Evolutionary conservation across 1,140 invertebrate genomes (phyloP), one percentile per base, ranked within the genome.

Genomic region (Drosophila athabasca): DNA sequence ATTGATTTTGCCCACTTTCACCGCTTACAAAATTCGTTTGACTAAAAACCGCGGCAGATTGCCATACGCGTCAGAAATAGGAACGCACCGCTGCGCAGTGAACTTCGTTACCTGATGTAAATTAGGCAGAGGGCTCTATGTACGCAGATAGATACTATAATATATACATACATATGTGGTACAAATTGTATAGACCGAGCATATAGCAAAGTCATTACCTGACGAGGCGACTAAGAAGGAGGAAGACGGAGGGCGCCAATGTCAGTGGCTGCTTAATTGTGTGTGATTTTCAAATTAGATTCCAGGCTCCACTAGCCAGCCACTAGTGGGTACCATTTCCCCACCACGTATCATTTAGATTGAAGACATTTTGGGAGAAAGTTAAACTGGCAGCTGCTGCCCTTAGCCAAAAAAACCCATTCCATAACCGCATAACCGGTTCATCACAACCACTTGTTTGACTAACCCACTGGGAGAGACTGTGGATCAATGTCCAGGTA

Each of bases 1-100:
- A 88, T 88, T 88, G 83, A 88, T 88, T 88, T 88, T 89, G 64
- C 84, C 65, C 84, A 84, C 83, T 88, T 88, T 88, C 84, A 68
- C 82, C 76, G 45, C 52, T 48, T 73, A 62, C 64, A 66, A 64
- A 59, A 62, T 43, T 64, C 35, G 55, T 75, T 59, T 72, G 77
- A 85, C 81, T 43, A 46, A 73, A 48, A 15, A 26, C 39, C 26
- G 43, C 2, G 29, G 24, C 29, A 45, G 35, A 67, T 62, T 62
- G 50, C 39, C 60, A 55, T 61, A 61, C 68, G 46, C 44, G 39
- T 49, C 35, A 22, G 46, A 49, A 49, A 57, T 52, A 49, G 35
- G n/a, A 13, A 24, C 19, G 45, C 66, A 22, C 9, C 46, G 46
- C 46, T 57, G 13, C 54, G 11, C 24, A 57, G 49, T 66, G 71